These are phyloP conservation scores for Pristis pectinata DNA, from an alignment of 2,797 vertebrate species.

Conservation along the genomic window DNA sequence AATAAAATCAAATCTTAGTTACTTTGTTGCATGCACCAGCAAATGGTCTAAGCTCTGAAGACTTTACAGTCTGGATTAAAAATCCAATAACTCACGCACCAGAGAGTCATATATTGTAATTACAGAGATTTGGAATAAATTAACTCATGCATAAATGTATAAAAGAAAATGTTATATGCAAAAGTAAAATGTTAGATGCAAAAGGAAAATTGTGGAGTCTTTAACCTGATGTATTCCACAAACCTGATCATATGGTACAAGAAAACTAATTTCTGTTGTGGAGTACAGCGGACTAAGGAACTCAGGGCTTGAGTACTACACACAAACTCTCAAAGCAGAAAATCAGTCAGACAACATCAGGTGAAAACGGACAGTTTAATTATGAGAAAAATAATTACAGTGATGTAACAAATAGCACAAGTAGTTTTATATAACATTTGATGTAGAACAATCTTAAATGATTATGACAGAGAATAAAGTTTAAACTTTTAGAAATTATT, in stretches of 20 bases:
- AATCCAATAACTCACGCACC: background rate
- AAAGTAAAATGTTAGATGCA: background rate
- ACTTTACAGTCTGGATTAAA: background rate
- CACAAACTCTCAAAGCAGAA: background rate
- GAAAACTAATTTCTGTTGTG: background rate
- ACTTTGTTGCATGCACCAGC: background rate
- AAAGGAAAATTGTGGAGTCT: background rate
- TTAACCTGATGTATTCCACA: background rate
- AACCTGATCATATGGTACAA: background rate
- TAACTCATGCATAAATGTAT: background rate
- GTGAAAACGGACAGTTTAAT: background rate
- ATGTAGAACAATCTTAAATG: background rate
- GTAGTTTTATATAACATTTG: background rate
- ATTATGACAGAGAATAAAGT: background rate
- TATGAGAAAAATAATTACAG: background rate
- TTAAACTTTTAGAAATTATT: background rate
- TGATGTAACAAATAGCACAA: background rate
- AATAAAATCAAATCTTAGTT: background rate
- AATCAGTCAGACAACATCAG: background rate
- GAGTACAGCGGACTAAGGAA: background rate
- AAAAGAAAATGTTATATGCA: too few relatives aligned
- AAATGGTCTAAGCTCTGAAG: background rate
- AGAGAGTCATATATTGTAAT: background rate
- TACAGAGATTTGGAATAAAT: background rate
- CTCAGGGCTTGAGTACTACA: background rate